Conservation (phyloP, 2,797 vertebrate species). For the Scolopax bukidnonensis region DNA sequence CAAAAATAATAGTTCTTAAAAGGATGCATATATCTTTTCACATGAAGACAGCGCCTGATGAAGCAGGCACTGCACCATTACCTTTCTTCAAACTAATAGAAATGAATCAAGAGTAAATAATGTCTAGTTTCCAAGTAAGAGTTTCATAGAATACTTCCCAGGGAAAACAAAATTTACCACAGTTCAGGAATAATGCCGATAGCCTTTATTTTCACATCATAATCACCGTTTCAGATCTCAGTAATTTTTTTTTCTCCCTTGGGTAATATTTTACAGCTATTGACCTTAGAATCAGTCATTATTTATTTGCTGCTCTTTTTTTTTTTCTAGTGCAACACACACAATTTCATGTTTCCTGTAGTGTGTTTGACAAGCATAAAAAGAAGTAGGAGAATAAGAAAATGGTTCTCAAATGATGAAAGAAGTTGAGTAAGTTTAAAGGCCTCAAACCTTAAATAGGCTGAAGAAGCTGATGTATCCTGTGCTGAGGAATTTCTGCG, state of each 20-base stretch:
- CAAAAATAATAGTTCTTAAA: neutral
- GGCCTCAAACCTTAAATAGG: neutral
- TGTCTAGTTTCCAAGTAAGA: neutral
- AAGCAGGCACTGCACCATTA: neutral
- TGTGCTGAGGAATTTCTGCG: neutral
- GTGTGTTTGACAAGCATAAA: neutral
- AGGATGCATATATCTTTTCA: neutral
- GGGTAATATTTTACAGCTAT: neutral
- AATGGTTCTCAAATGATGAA: neutral
- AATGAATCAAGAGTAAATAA: neutral
- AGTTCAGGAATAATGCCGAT: neutral
- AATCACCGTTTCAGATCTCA: neutral
- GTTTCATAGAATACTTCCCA: neutral
- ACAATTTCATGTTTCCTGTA: neutral
- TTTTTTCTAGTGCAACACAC: neutral
- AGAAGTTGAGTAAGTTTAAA: neutral
- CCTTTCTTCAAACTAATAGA: neutral
- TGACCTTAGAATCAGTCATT: neutral
- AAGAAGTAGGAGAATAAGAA: neutral
- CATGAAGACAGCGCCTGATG: neutral
- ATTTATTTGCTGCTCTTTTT: neutral
- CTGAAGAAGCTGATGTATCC: neutral
- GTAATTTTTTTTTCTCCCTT: neutral
- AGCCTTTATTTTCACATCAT: slow-evolving; percentile 9
- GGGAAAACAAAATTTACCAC: neutral